Conservation (phyloP, 2,888 invertebrate species). For the Ectemnius continuus region DNA sequence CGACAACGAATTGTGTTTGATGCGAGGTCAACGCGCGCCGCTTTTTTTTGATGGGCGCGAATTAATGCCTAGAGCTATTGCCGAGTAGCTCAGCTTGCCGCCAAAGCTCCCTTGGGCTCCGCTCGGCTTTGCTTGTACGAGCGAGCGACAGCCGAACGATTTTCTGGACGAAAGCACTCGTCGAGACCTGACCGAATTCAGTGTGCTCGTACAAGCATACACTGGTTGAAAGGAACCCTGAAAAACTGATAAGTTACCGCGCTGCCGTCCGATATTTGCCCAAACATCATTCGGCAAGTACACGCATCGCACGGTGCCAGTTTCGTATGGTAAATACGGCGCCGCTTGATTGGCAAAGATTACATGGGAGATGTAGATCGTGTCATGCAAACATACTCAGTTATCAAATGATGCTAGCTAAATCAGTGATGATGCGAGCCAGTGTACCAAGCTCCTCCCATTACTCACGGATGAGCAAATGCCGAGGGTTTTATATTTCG, state of each 20-base stretch:
- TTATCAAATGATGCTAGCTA: constrained; percentile 4
- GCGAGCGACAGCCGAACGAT: neutral
- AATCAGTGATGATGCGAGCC: neutral
- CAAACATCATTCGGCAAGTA: neutral
- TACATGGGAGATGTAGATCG: neutral
- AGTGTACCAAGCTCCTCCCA: neutral
- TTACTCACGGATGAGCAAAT: too few species aligned
- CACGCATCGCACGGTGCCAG: neutral
- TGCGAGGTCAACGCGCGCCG: constrained; percentile 40
- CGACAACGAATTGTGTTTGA: constrained; percentile 21
- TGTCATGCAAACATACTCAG: neutral
- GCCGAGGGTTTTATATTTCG: too few species aligned
- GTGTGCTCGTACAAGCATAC: too few species aligned
- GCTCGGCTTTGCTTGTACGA: neutral
- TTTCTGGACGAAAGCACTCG: neutral
- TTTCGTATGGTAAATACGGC: neutral
- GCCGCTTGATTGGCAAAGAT: too few species aligned
- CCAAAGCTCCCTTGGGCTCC: neutral
- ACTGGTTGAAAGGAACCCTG: neutral
- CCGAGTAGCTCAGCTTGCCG: neutral
- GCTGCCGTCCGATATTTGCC: neutral
- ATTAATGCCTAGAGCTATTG: neutral
- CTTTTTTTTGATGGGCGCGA: constrained; percentile 25
- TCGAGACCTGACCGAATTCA: neutral
- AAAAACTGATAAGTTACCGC: neutral